These are phyloP conservation scores for Dinocampus coccinellae DNA, from an alignment of 2,888 invertebrate species.

Conservation along the genomic window DNA sequence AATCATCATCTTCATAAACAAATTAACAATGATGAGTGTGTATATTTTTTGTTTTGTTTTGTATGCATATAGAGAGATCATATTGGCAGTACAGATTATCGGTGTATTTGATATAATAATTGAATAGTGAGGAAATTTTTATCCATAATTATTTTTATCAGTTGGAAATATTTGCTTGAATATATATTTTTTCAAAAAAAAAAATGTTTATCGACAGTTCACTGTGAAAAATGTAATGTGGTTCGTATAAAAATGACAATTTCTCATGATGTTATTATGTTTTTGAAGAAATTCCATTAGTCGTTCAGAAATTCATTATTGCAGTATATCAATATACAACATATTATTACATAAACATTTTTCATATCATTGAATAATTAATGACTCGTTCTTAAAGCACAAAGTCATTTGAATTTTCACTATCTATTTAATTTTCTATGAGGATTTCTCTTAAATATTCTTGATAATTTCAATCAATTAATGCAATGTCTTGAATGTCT, in stretches of 20 bases:
- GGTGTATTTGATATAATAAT: not conserved
- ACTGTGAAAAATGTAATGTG: not conserved
- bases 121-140: not conserved
- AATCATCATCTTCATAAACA: not conserved
- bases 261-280: not conserved
- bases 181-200: not conserved
- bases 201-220: not conserved
- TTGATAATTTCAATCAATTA: no score
- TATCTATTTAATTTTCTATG: no score
- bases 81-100: not conserved
- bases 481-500: no score
- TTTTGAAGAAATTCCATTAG: not conserved
- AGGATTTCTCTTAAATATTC: no score
- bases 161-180: not conserved
- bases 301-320: not conserved
- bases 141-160: not conserved
- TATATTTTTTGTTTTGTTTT: not conserved
- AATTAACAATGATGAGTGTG: not conserved
- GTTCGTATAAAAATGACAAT: not conserved
- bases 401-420: no score
- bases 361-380: no score
- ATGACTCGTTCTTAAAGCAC: no score
- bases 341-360: no score
- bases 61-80: not conserved
- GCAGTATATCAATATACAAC: no score